These are phyloP conservation scores for Paralvinella palmiformis DNA, from an alignment of 1,140 invertebrate genomes.

Conservation along the genomic window DNA sequence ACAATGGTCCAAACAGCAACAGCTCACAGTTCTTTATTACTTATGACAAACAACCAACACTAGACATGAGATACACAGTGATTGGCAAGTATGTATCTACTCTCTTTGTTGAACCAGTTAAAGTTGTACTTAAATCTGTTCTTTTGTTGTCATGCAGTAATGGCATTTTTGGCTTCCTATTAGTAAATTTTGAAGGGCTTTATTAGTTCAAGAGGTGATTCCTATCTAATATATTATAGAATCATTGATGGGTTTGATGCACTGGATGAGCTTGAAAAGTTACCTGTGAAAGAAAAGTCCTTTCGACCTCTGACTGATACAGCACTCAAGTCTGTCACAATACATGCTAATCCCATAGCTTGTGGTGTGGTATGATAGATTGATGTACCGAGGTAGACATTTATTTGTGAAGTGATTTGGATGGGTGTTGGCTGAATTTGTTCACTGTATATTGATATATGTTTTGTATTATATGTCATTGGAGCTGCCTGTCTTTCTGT, in stretches of 20 bases:
- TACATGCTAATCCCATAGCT: conserved; percentile 94
- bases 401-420: too few relatives aligned
- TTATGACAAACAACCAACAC: conserved; percentile 86
- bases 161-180: too few relatives aligned
- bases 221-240: conserved; percentile 57
- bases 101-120: too few relatives aligned
- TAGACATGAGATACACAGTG: conserved; percentile 94
- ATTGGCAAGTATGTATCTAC: conserved; percentile 81
- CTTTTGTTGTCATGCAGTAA: too few relatives aligned
- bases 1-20: conserved; percentile 97
- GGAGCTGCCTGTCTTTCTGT: too few relatives aligned
- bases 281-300: conserved; percentile 89
- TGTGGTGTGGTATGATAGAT: too few relatives aligned
- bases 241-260: conserved; percentile 96
- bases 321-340: conserved; percentile 79
- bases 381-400: too few relatives aligned
- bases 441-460: too few relatives aligned
- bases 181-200: too few relatives aligned
- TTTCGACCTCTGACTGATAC: conserved; percentile 78
- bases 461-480: too few relatives aligned
- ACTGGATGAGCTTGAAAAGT: conserved; percentile 91
- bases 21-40: conserved; percentile 97
- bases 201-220: not conserved
- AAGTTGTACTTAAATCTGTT: too few relatives aligned
- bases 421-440: too few relatives aligned